Evolutionary conservation across 2,888 invertebrate genomes (phyloP).

Genomic region (Galerucella calmariensis): DNA sequence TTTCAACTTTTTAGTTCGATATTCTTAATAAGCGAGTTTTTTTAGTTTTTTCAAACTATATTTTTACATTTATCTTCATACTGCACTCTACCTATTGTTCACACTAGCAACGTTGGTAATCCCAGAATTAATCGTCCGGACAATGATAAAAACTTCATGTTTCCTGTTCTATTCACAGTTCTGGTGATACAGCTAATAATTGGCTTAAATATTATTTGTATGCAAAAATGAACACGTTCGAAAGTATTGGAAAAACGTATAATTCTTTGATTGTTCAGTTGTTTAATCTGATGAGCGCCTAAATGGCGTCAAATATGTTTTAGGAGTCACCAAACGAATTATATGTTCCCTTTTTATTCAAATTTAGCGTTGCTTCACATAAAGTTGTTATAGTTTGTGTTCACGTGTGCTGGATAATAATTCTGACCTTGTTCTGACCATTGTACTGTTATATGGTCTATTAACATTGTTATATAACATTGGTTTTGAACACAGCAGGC

Average conservation of each 20-base stretch:
- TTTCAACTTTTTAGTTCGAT: no score
- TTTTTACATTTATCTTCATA: not conserved
- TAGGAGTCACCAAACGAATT: not conserved
- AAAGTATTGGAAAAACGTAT: not conserved
- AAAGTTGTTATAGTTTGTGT: not conserved
- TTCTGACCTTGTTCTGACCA: not conserved
- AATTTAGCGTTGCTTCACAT: not conserved
- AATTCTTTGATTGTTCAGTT: conserved; percentile 1
- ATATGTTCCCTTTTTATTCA: not conserved
- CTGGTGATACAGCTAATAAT: not conserved
- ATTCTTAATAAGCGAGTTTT: no score
- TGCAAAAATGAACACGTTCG: not conserved
- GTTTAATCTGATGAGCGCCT: conserved; percentile 6
- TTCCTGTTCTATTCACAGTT: not conserved
- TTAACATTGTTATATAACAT: no score
- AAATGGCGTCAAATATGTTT: not conserved
- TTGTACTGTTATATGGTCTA: no score
- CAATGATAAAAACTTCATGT: not conserved
- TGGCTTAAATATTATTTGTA: conserved; percentile 4
- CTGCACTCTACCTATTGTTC: not conserved
- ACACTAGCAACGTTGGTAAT: conserved; percentile 3
- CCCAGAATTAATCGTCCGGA: not conserved
- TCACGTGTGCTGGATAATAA: not conserved
- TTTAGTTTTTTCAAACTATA: no score
- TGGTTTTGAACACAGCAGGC: no score